A percentile compares a stretch with the other conserved stretches of the same genome.
Conservation (phyloP, 1,140 invertebrate genomes). For the Neelides sp. region DNA sequence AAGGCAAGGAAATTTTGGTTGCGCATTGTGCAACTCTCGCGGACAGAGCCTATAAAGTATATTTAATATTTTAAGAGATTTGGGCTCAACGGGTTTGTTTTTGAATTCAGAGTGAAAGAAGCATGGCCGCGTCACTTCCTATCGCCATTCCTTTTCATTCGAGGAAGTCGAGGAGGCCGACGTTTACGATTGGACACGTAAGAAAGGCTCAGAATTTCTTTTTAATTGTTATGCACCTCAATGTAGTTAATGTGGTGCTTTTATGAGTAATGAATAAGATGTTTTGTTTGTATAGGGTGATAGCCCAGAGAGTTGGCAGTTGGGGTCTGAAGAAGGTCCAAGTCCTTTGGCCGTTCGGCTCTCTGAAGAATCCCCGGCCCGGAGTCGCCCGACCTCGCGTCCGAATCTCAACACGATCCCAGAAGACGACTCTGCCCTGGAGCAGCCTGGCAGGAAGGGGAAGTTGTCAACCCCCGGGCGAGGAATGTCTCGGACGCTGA, state of each 20-base stretch:
- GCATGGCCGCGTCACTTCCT: conserved; percentile 22
- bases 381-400: background rate
- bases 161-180: conserved; percentile 19
- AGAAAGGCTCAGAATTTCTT: background rate
- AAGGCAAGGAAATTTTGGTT: background rate
- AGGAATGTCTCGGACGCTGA: conserved; percentile 18
- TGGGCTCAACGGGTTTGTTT: background rate
- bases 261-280: background rate
- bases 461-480: too few relatives aligned
- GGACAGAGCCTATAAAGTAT: too few relatives aligned
- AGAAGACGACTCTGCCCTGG: conserved; percentile 8
- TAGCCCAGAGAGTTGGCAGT: conserved; percentile 19
- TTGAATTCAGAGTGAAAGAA: background rate
- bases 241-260: too few relatives aligned
- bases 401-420: conserved; percentile 25
- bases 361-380: background rate
- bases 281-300: conserved; percentile 15
- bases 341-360: conserved; percentile 17
- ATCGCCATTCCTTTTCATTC: conserved; percentile 24
- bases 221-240: background rate
- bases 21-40: too few relatives aligned
- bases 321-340: conserved; percentile 2
- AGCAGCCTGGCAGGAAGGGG: background rate
- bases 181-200: conserved; percentile 22
- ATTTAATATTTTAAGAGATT: background rate